A percentile compares a stretch with the other conserved stretches of the same genome.
Evolutionary conservation across 2,888 invertebrate species (phyloP).

Genomic region (Pseudanteris insignis): DNA sequence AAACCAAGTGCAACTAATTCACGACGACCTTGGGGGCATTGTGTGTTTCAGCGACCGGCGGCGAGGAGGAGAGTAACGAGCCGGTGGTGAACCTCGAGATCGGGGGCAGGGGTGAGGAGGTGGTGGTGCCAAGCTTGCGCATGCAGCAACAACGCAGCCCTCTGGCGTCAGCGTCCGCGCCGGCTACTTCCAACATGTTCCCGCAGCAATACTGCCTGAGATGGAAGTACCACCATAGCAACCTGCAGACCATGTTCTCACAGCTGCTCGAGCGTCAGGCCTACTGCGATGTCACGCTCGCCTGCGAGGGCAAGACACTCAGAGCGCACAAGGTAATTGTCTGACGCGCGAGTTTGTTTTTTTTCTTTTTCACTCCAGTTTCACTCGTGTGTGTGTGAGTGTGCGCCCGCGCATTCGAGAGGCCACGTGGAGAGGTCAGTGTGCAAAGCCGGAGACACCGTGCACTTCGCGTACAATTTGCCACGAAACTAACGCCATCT

Average conservation of each 20-base stretch:
- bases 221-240: conserved; percentile 93
- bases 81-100: conserved; percentile 47
- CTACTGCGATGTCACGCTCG: conserved; percentile 89
- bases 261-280: conserved; percentile 86
- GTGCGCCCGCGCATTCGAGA: not conserved
- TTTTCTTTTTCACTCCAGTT: not conserved
- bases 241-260: conserved; percentile 89
- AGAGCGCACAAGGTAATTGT: conserved; percentile 74
- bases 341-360: not conserved
- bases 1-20: not conserved
- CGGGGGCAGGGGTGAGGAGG: conserved; percentile 44
- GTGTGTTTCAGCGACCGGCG: conserved; percentile 42
- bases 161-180: conserved; percentile 54
- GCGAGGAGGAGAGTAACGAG: conserved; percentile 47
- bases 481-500: not conserved
- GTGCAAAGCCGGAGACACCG: conserved; percentile 8
- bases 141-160: conserved; percentile 62
- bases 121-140: conserved; percentile 47
- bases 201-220: conserved; percentile 91
- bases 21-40: conserved; percentile 30
- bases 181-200: conserved; percentile 69
- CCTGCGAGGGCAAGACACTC: conserved; percentile 83
- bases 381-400: not conserved
- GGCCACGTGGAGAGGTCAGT: conserved; percentile 21
- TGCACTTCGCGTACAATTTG: not conserved